Evolutionary conservation across 2,888 invertebrate genomes (phyloP).

Genomic region (Orchesella flavescens): DNA sequence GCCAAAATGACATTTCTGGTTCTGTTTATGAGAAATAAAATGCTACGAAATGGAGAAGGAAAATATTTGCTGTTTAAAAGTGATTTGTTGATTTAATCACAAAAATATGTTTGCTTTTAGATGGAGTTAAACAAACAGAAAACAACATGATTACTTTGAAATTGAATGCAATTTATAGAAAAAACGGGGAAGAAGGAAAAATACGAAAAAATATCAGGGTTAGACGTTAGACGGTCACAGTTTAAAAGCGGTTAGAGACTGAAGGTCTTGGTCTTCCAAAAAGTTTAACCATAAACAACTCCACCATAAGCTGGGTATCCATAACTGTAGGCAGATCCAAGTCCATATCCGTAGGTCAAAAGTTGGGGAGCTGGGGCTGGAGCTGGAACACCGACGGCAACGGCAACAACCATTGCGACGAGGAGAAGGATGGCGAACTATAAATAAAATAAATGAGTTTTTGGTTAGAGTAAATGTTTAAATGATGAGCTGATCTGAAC

Average conservation of each 20-base stretch:
- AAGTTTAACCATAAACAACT: slow-evolving; percentile 5
- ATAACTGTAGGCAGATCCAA: slow-evolving; percentile 26
- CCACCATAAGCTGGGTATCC: slow-evolving; percentile 1
- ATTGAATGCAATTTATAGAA: slow-evolving; percentile 1
- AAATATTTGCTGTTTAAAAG: slow-evolving; percentile 4
- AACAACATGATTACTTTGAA: background rate
- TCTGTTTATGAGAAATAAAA: background rate
- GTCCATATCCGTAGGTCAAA: slow-evolving; percentile 39
- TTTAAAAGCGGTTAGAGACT: background rate
- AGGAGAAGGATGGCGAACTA: slow-evolving; percentile 57
- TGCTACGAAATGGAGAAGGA: background rate
- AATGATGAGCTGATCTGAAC: too few relatives aligned
- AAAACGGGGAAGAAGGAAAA: slow-evolving; percentile 14
- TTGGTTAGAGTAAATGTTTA: slow-evolving; percentile 1
- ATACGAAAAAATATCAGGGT: background rate
- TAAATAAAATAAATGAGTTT: slow-evolving; percentile 25
- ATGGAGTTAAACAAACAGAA: background rate
- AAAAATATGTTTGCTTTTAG: slow-evolving; percentile 21
- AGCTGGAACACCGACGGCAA: slow-evolving; percentile 43
- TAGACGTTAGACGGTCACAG: too few relatives aligned
- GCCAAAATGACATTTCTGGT: too few relatives aligned
- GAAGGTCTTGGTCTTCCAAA: background rate
- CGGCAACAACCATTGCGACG: slow-evolving; percentile 48
- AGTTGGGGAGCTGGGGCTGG: slow-evolving; percentile 39
- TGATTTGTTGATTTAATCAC: slow-evolving; percentile 44